Evolutionary conservation across 2,113 vertebrate genomes (phyloP), one percentile per base, ranked within the genome.

Genomic region (Hydrolagus affinis): DNA sequence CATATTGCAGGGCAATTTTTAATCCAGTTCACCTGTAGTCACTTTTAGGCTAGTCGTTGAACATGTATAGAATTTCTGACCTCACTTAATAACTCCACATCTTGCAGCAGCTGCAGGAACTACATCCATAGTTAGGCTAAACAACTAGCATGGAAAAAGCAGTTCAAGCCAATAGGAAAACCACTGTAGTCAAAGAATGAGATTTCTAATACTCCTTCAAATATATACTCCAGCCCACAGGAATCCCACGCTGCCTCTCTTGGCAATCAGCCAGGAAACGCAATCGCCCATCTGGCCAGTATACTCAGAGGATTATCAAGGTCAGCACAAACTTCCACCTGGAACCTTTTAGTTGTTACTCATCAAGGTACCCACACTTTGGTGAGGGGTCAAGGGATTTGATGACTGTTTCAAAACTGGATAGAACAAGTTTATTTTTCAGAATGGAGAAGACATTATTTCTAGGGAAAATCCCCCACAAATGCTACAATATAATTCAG

Each of bases 61-160:
- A 85, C 17, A 56, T 30, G 21, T 0, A 15, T 85, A 89, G 64
- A 90, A 90, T 69, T 44, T 85, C 88, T 89, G 70, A 59, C 88
- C 88, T 86, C 85, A 86, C 87, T 32, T 85, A 59, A 90, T 88
- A 90, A 90, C 88, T 68, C 17, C 74, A 86, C 56, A 85, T 21
- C 87, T 86, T 30, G 30, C 70, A 74, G 60, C 60, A 30, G 11
- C 23, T 64, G 23, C 60, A 66, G 23, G 23, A 60, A 83, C 66
- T 83, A 64, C 23, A 17, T 83, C 15, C 30, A 25, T 66, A 83
- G 28, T 62, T 83, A 66, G 77, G 60, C 77, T 15, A 83, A 83
- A 64, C 59, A 28, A 57, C 62, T 83, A 83, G 15, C 30, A 64
- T 66, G 75, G 23, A 83, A 83, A 62, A 25, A 30, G 15, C 30